Evolutionary conservation across 2,797 vertebrate species (phyloP).

Genomic region (Hirundo rustica): DNA sequence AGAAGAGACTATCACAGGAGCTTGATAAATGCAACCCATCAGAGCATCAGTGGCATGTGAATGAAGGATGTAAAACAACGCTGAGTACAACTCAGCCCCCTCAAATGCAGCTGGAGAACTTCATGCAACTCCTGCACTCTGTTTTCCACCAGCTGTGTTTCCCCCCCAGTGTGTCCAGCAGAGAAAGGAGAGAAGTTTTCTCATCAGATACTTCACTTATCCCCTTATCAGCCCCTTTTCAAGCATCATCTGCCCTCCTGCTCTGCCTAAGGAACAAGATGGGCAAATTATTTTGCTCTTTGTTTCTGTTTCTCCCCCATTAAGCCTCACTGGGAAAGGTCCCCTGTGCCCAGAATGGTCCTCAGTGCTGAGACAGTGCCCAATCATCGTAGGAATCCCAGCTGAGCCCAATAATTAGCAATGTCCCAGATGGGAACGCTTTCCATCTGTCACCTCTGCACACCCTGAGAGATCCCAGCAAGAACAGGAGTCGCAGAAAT

Average conservation of each 20-base stretch:
- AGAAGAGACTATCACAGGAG: conserved; percentile 1
- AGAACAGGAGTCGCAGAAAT: not conserved
- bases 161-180: not conserved
- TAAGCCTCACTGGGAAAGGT: not conserved
- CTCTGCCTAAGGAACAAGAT: not conserved
- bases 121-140: not conserved
- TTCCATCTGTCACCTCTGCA: not conserved
- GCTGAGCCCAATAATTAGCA: not conserved
- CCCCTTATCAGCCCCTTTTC: not conserved
- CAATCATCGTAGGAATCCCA: not conserved
- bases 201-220: not conserved
- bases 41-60: not conserved
- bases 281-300: not conserved
- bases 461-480: not conserved
- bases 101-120: not conserved
- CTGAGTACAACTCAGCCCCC: not conserved
- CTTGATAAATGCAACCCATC: conserved; percentile 32
- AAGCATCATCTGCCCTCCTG: not conserved
- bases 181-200: not conserved
- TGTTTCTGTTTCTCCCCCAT: not conserved
- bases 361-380: not conserved
- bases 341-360: not conserved
- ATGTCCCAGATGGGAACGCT: not conserved
- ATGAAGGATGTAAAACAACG: not conserved
- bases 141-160: not conserved